A percentile compares a stretch with the other conserved stretches of the same genome.
These are phyloP conservation scores for Magallana ariakensis DNA, from an alignment of 1,140 invertebrate species.

Conservation along the genomic window DNA sequence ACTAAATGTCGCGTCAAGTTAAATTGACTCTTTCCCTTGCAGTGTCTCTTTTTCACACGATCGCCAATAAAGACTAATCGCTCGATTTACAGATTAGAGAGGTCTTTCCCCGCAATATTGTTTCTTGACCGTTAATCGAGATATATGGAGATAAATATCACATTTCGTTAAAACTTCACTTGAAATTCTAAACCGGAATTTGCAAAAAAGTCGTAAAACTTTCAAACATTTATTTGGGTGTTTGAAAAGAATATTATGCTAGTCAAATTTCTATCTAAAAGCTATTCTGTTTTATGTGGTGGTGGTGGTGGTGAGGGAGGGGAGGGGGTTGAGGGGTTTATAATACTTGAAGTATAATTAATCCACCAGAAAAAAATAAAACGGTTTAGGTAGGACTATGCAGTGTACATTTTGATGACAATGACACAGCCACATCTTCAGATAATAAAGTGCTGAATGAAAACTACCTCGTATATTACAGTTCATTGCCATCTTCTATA, in stretches of 20 bases:
- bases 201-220: neutral
- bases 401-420: too few relatives aligned
- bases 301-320: too few relatives aligned
- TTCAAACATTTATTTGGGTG: neutral
- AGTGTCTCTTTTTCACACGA: neutral
- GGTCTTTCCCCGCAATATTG: neutral
- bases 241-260: neutral
- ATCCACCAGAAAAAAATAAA: too few relatives aligned
- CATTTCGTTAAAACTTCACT: neutral
- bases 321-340: too few relatives aligned
- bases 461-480: too few relatives aligned
- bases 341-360: too few relatives aligned
- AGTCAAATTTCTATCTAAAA: neutral
- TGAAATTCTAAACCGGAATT: constrained; percentile 16
- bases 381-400: too few relatives aligned
- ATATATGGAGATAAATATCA: constrained; percentile 21
- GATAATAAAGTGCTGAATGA: too few relatives aligned
- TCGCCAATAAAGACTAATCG: neutral
- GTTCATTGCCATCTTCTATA: too few relatives aligned
- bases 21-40: neutral
- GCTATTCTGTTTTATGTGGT: too few relatives aligned
- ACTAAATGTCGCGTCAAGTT: neutral
- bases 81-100: constrained; percentile 25
- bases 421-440: too few relatives aligned
- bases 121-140: neutral